Percentiles rank a stretch among this genome's conserved stretches.
Conservation (phyloP, 2,797 vertebrate genomes). For the Delichon dasypus region DNA sequence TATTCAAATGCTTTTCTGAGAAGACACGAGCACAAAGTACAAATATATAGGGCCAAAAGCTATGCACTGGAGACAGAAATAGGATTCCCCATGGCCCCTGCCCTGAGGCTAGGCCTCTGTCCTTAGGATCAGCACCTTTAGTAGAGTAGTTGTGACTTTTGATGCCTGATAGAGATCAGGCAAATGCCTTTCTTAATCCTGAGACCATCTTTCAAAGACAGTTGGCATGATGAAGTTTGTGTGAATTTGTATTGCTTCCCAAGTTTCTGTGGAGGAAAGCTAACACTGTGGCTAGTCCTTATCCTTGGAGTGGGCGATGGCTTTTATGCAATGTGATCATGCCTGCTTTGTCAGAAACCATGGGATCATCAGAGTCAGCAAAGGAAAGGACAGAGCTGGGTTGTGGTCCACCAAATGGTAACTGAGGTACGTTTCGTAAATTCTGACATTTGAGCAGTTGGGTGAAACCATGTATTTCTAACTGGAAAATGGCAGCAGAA, state of each 20-base stretch:
- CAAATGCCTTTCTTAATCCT: not conserved
- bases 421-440: not conserved
- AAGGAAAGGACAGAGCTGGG: not conserved
- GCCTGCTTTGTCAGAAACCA: not conserved
- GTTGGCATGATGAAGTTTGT: not conserved
- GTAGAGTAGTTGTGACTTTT: not conserved
- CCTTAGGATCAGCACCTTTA: not conserved
- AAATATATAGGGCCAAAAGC: not conserved
- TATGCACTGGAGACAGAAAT: not conserved
- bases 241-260: not conserved
- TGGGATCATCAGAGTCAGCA: not conserved
- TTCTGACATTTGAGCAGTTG: not conserved
- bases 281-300: not conserved
- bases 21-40: not conserved
- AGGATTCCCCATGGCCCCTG: fast-evolving
- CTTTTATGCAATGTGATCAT: not conserved
- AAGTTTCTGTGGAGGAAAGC: not conserved
- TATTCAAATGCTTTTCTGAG: not conserved
- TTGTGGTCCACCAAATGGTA: fast-evolving
- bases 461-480: not conserved
- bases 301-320: not conserved
- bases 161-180: not conserved
- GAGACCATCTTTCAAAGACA: not conserved
- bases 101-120: not conserved
- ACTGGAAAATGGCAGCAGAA: not conserved